Base-by-base conservation (phyloP, 2,888 invertebrate species). In the Diplolepis rosae region DNA sequence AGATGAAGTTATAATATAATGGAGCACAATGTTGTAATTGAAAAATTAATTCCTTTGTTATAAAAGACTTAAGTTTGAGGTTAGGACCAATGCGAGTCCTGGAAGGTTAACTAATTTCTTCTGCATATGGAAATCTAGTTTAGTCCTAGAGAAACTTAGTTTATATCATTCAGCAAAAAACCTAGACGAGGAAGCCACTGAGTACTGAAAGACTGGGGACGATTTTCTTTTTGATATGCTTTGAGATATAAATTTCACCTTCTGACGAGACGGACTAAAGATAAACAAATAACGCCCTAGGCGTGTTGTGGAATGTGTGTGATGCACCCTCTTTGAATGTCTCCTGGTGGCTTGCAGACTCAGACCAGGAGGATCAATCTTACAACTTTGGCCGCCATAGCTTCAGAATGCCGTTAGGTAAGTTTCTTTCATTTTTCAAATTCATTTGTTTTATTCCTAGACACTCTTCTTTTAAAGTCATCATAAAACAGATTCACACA, bases 371-470 rank as follows among this genome's bases (percentile, higher is more conserved):
- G 84, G 89, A 89, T 77, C 88, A 86, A 81, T 87, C 88, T 76
- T 83, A 85, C 85, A 86, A 82, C 84, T 85, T 84, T 78, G 86
- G 85, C 81, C 84, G 89, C 79, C 88, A 88, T 85, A 89, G 89
- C 89, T 90, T 91, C 89, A 90, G 90, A 90, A 91, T 91, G 87
- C 90, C 90, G 80, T 86, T 91, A 88, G 91, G 91, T 91, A 91
- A 90, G 91, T 82, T 78, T 75, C 73, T 74, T 70, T 66, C 45
- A 11, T 56, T 24, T 65, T 27, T 42, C 27, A 54, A 52, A 45
- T 48, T 68, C 28, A 66, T 65, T 69, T 18, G 32, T 66, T n/a
- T 52, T 27, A 52, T 32, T 61, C 27, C 39, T 65, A 27, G 18
- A 32, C 35, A 54, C 7, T 18, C 24, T 5, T 45, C 24, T 32